phyloP scores from a whole-genome alignment of 2,797 vertebrate species.

The Pelobates cultripes region DNA sequence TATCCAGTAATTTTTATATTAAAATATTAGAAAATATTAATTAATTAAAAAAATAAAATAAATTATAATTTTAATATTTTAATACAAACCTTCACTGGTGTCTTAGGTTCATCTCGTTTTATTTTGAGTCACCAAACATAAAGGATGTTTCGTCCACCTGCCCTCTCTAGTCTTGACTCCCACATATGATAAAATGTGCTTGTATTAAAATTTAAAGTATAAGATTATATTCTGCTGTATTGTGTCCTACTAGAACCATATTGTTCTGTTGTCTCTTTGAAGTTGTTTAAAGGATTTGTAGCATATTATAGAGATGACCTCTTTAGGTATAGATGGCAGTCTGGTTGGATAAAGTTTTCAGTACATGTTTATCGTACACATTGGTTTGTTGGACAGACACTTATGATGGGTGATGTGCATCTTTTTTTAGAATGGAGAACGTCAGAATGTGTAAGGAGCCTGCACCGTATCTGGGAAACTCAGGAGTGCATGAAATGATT shows the following conservation, averaged over 20 bases:
- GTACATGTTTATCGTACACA: conserved; percentile 10
- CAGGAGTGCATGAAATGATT: conserved; percentile 64
- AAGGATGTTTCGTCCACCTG: no score
- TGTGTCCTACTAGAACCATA: not conserved
- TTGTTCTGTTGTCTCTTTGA: not conserved
- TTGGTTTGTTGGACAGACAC: conserved; percentile 30
- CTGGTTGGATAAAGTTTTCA: not conserved
- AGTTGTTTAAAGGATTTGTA: not conserved
- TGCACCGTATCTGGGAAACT: conserved; percentile 63
- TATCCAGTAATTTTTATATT: no score
- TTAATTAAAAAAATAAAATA: no score
- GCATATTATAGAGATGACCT: not conserved
- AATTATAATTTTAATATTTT: no score
- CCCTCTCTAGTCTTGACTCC: no score
- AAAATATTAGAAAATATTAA: no score
- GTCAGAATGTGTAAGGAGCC: conserved; percentile 63
- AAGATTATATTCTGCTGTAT: not conserved
- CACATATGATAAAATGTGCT: no score
- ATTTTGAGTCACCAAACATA: not conserved
- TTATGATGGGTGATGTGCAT: conserved; percentile 47
- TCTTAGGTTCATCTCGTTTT: not conserved
- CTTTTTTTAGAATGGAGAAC: conserved; percentile 61
- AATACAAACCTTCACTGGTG: no score
- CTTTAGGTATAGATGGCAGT: not conserved
- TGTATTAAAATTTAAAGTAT: not conserved